phyloP scores from a whole-genome alignment of 2,113 vertebrate species.

The Xiphorhynchus elegans region DNA sequence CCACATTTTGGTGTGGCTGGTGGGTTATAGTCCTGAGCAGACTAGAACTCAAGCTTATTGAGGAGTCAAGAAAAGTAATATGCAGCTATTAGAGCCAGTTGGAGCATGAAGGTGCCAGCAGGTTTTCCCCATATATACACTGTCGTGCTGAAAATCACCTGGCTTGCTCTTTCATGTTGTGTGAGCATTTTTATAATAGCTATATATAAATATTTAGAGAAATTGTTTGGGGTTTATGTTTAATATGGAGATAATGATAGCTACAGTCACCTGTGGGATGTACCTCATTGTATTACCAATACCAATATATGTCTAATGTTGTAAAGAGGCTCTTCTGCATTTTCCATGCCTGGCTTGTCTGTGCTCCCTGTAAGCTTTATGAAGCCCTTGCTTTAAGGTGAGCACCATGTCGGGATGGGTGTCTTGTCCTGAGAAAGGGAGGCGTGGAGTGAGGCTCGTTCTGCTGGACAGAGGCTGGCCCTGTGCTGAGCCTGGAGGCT shows the following conservation, averaged over 20 bases:
- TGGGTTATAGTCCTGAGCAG: background rate
- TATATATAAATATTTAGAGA: background rate
- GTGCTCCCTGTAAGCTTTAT: background rate
- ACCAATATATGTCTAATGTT: background rate
- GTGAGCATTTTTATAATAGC: background rate
- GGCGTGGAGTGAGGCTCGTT: background rate
- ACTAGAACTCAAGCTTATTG: no score
- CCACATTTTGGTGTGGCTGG: background rate
- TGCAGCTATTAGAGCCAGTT: background rate
- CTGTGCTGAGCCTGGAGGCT: background rate
- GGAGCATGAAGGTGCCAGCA: background rate
- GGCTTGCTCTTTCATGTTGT: background rate
- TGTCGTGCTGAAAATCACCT: background rate
- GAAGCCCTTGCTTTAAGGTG: background rate
- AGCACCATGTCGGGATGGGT: background rate
- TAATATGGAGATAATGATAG: background rate
- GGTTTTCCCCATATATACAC: rapidly evolving
- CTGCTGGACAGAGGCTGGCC: background rate
- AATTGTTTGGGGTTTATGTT: background rate
- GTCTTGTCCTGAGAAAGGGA: background rate
- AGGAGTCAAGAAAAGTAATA: background rate
- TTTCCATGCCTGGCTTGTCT: background rate
- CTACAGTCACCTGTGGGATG: background rate
- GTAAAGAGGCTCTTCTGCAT: background rate
- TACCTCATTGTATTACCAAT: background rate